phyloP scores from a whole-genome alignment of 2,797 vertebrate species.

The Danionella dracula region DNA sequence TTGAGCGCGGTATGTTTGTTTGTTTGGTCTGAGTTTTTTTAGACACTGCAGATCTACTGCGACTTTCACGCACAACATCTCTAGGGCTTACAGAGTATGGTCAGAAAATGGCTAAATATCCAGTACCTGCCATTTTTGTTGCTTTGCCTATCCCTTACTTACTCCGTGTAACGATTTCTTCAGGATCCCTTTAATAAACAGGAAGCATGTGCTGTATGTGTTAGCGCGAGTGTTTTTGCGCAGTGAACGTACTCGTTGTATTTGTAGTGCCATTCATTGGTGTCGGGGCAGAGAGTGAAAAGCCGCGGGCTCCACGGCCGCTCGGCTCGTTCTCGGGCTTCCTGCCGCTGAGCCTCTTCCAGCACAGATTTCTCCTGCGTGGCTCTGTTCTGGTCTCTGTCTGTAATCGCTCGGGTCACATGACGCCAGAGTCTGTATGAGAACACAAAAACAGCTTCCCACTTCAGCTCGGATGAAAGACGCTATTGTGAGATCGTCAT shows the following conservation, averaged over 20 bases:
- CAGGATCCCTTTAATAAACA: no score
- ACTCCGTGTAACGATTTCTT: no score
- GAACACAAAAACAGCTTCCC: background rate
- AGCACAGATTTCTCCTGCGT: slow-evolving; percentile 88
- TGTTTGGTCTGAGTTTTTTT: no score
- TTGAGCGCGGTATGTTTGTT: no score
- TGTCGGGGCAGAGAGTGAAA: slow-evolving; percentile 72
- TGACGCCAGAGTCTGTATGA: slow-evolving; percentile 84
- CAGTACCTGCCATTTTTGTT: no score
- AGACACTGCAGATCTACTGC: no score
- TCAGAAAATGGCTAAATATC: no score
- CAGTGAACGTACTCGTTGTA: slow-evolving; percentile 73
- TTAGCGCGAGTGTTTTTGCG: no score
- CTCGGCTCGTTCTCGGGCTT: slow-evolving; percentile 74
- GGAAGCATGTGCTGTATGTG: no score
- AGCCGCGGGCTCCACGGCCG: slow-evolving; percentile 74
- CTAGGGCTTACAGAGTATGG: no score
- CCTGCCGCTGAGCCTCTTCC: slow-evolving; percentile 85
- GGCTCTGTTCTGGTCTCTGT: slow-evolving; percentile 84
- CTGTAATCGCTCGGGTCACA: slow-evolving; percentile 85
- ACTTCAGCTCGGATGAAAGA: background rate
- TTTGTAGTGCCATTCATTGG: slow-evolving; percentile 84
- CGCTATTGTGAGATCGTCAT: background rate
- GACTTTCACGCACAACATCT: no score
- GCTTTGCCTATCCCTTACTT: no score